These are phyloP conservation scores for Drosophila nigrodunni DNA, from an alignment of 1,140 invertebrate species.

Conservation along the genomic window DNA sequence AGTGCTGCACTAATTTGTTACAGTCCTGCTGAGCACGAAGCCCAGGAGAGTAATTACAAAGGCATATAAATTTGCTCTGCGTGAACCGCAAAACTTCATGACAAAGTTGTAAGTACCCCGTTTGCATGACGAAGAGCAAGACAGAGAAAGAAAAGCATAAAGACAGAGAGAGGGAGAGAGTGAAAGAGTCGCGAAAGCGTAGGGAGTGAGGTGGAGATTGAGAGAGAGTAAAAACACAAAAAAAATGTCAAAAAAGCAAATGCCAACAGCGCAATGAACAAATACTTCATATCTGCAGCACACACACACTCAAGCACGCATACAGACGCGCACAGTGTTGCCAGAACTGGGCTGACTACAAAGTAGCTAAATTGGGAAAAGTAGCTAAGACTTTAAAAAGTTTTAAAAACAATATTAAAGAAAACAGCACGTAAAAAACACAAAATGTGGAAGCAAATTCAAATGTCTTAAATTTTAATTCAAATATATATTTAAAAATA, in stretches of 20 bases:
- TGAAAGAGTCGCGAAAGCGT: background rate
- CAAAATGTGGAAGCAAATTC: too few species aligned
- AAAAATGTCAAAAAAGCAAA: constrained; percentile 48
- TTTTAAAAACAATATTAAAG: too few species aligned
- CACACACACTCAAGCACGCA: constrained; percentile 27
- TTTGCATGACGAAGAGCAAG: constrained; percentile 13
- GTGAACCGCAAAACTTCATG: constrained; percentile 34
- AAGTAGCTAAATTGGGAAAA: too few species aligned
- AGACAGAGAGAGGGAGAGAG: background rate
- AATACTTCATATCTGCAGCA: constrained; percentile 61
- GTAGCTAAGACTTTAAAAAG: too few species aligned
- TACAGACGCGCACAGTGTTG: constrained; percentile 11
- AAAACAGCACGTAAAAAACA: too few species aligned
- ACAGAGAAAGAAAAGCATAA: background rate
- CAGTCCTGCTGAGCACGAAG: background rate
- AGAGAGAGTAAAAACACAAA: constrained; percentile 8
- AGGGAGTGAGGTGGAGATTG: background rate
- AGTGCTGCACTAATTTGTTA: constrained; percentile 16
- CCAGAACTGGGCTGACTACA: too few species aligned
- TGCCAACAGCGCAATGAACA: constrained; percentile 49
- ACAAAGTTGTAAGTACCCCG: constrained; percentile 52
- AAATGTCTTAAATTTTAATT: too few species aligned
- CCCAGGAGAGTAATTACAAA: constrained; percentile 33
- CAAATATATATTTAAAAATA: too few species aligned
- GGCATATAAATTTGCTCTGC: constrained; percentile 39